These are phyloP conservation scores for Camptogramma bilineatum DNA, from an alignment of 2,888 invertebrate species.

Conservation along the genomic window DNA sequence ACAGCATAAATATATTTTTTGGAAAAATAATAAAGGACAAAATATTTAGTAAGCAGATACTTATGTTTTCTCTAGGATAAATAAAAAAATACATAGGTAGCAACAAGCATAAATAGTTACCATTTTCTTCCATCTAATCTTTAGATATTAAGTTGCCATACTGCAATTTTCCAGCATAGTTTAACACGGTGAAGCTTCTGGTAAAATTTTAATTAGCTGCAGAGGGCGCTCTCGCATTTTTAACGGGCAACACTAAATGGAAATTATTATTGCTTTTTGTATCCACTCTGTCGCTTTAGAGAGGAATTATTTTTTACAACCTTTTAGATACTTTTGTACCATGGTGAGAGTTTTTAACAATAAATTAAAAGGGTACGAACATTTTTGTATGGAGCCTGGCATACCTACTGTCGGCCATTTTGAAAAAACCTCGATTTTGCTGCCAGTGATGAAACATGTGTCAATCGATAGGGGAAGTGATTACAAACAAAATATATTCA, in stretches of 20 bases:
- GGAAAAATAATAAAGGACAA: too few species aligned
- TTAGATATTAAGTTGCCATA: constrained; percentile 1
- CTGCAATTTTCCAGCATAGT: constrained; percentile 35
- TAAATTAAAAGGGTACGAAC: too few species aligned
- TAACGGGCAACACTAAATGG: constrained; percentile 51
- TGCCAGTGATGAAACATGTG: too few species aligned
- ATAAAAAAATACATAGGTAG: not conserved
- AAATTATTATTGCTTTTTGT: constrained; percentile 51
- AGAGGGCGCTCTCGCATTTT: constrained; percentile 52
- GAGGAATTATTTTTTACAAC: constrained; percentile 24
- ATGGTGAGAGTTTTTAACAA: not conserved
- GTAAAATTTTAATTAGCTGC: constrained; percentile 62
- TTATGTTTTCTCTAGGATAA: constrained; percentile 31
- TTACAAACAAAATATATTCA: too few species aligned
- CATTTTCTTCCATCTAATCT: not conserved
- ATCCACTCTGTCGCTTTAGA: constrained; percentile 35
- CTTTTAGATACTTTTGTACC: constrained; percentile 2
- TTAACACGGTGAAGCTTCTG: constrained; percentile 36
- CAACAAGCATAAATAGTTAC: not conserved
- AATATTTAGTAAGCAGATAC: too few species aligned
- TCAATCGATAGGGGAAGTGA: too few species aligned
- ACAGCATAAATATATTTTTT: too few species aligned
- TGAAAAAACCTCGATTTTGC: too few species aligned
- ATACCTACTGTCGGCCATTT: too few species aligned
- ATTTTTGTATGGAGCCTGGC: too few species aligned